Evolutionary conservation across 1,140 invertebrate genomes (phyloP).

Genomic region (Periplaneta americana): DNA sequence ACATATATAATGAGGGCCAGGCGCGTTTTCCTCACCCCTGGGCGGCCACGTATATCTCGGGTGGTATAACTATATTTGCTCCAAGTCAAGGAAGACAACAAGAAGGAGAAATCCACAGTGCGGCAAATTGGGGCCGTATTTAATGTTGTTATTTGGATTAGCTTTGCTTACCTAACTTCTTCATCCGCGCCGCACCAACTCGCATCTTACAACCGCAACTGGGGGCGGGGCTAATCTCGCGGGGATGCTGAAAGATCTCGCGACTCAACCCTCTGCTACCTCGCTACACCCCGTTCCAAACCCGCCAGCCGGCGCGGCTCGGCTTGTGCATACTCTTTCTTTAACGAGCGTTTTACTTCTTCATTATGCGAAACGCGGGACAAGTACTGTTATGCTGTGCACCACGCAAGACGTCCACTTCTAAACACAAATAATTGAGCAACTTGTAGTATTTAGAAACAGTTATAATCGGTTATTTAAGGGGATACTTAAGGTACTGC

Average conservation of each 20-base stretch:
- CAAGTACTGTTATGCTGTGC: no score
- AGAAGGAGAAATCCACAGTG: conserved; percentile 33
- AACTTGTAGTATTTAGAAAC: not conserved
- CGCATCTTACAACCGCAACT: not conserved
- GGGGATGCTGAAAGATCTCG: not conserved
- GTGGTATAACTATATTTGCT: not conserved
- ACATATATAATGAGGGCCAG: no score
- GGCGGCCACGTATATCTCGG: not conserved
- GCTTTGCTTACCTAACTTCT: conserved; percentile 19
- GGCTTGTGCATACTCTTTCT: no score
- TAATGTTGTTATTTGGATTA: conserved; percentile 43
- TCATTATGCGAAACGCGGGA: no score
- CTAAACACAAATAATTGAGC: not conserved
- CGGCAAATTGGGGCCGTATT: conserved; percentile 42
- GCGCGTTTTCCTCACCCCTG: not conserved
- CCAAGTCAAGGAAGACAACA: not conserved
- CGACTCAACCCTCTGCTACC: not conserved
- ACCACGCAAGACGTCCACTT: not conserved
- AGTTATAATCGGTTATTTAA: no score
- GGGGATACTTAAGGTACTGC: no score
- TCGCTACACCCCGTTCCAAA: not conserved
- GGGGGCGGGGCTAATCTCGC: not conserved
- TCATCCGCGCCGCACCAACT: not conserved
- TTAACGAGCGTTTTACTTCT: no score
- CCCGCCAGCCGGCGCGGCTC: no score